Base-by-base conservation (phyloP, 2,113 vertebrate genomes). In the Chloroceryle aenea region DNA sequence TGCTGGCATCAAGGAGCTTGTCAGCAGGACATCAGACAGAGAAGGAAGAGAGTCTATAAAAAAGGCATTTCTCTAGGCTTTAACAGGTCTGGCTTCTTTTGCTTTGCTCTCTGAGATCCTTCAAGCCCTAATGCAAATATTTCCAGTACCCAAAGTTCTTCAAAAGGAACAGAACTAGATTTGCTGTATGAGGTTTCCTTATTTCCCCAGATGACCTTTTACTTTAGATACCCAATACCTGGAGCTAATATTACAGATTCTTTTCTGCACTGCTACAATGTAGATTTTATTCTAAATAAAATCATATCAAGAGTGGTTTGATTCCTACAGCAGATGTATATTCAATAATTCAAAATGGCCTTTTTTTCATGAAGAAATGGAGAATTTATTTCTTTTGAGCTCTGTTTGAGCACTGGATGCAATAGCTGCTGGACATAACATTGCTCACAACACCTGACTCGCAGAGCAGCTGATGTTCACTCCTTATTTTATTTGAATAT, bases 41-140 rank as follows among this genome's bases (percentile, higher is more conserved):
- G 47, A 26, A 32, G 50, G 29, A 72, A 29, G 26, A 9, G 4
- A 9, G 27, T 47, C 26, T 14, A 20, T 10, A 20, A 21, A 10
- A 52, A 71, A 73, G 7, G 2, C 8, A 30, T 66, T 59, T 32
- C 6, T 26, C 47, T 48, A 48, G 47, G 23, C 42, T 74, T 40
- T 61, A 3, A 52, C 6, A 21, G 0, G 4, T 80, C 6, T 0
- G 5, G 1, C 9, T 40, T 29, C 45, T 62, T 55, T 7, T 6
- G 0, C 6, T 79, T 67, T 27, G 12, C 26, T 53, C 73, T 36
- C 12, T 27, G 10, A 63, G 34, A 38, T 69, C 26, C 17, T 45
- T 77, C 23, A 32, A 48, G 14, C 38, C 12, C 21, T 64, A 63
- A 67, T 61, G 32, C 19, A 71, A n/a, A 48, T 26, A 13, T 88